Conservation (phyloP, 2,888 invertebrate genomes). For the Amblyteles armatorius region DNA sequence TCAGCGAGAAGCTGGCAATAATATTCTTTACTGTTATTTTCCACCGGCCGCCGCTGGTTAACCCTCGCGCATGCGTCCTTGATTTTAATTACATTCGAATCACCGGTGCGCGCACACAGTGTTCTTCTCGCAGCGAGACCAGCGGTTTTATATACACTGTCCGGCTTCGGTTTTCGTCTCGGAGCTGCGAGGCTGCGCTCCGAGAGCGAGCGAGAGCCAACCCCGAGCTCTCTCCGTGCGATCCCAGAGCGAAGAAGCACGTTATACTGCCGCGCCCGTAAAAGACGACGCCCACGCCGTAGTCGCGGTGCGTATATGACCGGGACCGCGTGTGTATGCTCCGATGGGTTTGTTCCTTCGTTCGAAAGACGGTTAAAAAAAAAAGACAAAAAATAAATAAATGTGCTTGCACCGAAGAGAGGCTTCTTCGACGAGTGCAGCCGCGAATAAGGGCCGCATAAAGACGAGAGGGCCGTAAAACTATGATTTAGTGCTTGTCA, state of each 20-base stretch:
- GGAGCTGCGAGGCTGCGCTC: constrained; percentile 20
- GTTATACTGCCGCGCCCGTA: constrained; percentile 75
- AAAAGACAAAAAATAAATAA: constrained; percentile 9
- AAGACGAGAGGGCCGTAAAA: constrained; percentile 80
- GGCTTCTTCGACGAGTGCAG: constrained; percentile 76
- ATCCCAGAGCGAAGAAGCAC: constrained; percentile 73
- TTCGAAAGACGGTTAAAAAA: constrained; percentile 29
- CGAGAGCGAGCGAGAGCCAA: not conserved
- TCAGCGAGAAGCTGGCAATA: constrained; percentile 66
- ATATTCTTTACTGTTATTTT: constrained; percentile 61
- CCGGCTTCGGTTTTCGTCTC: constrained; percentile 51
- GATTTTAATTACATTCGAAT: constrained; percentile 75
- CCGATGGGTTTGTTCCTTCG: constrained; percentile 35
- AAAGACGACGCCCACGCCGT: constrained; percentile 78
- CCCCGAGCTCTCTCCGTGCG: not conserved
- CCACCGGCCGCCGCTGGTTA: constrained; percentile 60
- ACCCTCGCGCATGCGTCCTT: constrained; percentile 63
- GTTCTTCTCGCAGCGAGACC: constrained; percentile 18
- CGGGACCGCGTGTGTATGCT: not conserved
- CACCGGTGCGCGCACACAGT: constrained; percentile 59
- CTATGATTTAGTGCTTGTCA: constrained; percentile 84
- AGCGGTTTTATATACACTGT: constrained; percentile 10
- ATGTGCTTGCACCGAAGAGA: constrained; percentile 55
- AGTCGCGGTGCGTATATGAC: constrained; percentile 26
- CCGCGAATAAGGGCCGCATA: constrained; percentile 75